These are phyloP conservation scores for Plemyria rubiginata DNA, from an alignment of 2,888 invertebrate genomes.

Conservation along the genomic window DNA sequence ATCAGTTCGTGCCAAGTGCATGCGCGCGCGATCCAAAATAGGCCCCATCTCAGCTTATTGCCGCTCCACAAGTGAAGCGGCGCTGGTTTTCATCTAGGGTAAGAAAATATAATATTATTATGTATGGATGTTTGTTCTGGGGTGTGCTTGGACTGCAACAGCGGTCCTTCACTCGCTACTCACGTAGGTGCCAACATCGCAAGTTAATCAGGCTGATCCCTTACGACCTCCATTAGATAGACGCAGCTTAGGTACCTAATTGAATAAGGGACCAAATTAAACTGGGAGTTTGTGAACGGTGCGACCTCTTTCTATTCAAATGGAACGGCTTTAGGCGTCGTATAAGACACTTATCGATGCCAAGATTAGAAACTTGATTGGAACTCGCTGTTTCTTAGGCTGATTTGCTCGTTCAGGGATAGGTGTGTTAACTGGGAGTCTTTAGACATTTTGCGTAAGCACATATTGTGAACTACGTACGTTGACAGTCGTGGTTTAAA, in stretches of 20 bases:
- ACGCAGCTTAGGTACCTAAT: slow-evolving; percentile 77
- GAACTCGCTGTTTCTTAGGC: slow-evolving; percentile 45
- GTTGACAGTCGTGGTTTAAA: background rate
- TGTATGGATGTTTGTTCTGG: too few species aligned
- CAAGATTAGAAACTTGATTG: slow-evolving; percentile 64
- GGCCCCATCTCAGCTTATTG: too few species aligned
- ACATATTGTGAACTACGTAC: background rate
- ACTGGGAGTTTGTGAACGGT: slow-evolving; percentile 58
- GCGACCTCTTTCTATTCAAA: slow-evolving; percentile 83
- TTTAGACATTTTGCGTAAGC: background rate
- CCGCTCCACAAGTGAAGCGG: too few species aligned
- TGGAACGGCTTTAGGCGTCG: slow-evolving; percentile 63
- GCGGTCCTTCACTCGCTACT: slow-evolving; percentile 10
- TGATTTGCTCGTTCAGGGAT: slow-evolving; percentile 11
- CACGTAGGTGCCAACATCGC: slow-evolving; percentile 69
- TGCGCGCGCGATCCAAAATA: too few species aligned
- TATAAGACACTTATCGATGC: slow-evolving; percentile 58
- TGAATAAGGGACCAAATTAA: slow-evolving; percentile 82
- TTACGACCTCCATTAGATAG: slow-evolving; percentile 78
- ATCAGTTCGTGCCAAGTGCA: too few species aligned
- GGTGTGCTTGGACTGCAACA: slow-evolving; percentile 1
- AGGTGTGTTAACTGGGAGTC: background rate
- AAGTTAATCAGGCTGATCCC: slow-evolving; percentile 79
- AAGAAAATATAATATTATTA: too few species aligned
- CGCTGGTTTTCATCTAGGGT: too few species aligned